Evolutionary conservation across 2,113 vertebrate species (phyloP), one percentile per base, ranked within the genome.

Genomic region (Hassar affinis): DNA sequence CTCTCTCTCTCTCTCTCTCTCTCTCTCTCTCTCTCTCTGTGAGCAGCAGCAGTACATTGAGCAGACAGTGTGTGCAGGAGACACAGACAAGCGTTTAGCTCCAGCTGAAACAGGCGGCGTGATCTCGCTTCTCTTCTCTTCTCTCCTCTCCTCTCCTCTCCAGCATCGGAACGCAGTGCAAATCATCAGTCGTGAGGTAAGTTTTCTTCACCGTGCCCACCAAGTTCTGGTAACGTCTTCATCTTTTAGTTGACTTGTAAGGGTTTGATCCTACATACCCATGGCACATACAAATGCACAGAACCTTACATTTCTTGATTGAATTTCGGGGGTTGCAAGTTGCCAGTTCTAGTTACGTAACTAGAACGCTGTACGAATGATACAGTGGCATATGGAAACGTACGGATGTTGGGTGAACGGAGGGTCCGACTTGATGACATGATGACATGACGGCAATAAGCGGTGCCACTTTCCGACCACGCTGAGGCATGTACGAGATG

Each of bases 21-120:
- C 59, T 49, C 62, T 68, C 78, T 66, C 79, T 66, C 78, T 25
- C 61, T 79, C 78, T 79, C 22, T 56, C 33, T 38, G 20, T 30
- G 61, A 81, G 62, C 79, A 69, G 62, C 79, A 69, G 62, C 79
- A 81, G 33, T 69, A 81, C 64, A 42, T 69, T 68, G 79, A 54
- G 33, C 10, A 77, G 74, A 35, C 74, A 56, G 74, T 77, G 74
- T 77, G 52, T 25, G 47, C 51, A 56, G 74, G 74, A 77, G 74
- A 56, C 74, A 77, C 79, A 69, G 64, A 54, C 9, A 54, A 25
- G 64, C 64, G n/a, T 81, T 69, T n/a, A 42, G 79, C 79, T 80
- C 47, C 61, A 54, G 62, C 61, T 79, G 75, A 78, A 81, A 49
- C 22, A n/a, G 35, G 75, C 52, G 47, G 69, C 62, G 69, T 69